These are phyloP conservation scores for Lordiphosa collinella DNA, from an alignment of 1,140 invertebrate species.

Conservation along the genomic window DNA sequence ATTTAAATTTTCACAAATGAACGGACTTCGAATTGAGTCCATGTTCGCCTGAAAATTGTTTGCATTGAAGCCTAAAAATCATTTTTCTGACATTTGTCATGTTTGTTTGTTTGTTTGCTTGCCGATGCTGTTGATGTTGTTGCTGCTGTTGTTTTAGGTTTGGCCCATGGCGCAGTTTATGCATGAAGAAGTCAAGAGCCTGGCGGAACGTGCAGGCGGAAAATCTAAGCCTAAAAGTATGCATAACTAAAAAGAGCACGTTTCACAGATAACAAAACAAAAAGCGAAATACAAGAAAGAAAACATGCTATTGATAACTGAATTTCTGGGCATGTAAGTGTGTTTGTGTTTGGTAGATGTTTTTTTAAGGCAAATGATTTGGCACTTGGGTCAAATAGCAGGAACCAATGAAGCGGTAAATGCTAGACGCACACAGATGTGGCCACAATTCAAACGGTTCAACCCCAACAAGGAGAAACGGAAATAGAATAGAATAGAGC, in stretches of 20 bases:
- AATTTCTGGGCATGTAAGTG: constrained; percentile 4
- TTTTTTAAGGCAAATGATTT: constrained; percentile 57
- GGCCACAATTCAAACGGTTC: background rate
- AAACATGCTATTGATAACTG: constrained; percentile 58
- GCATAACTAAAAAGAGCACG: constrained; percentile 73
- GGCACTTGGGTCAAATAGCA: constrained; percentile 1
- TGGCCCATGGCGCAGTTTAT: constrained; percentile 44
- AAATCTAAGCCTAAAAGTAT: constrained; percentile 66
- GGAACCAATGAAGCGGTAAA: constrained; percentile 29
- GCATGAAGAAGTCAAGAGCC: constrained; percentile 32
- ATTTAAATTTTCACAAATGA: no score
- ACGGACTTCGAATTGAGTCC: no score
- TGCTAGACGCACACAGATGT: constrained; percentile 31
- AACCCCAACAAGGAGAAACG: constrained; percentile 5
- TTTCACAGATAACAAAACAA: constrained; percentile 61
- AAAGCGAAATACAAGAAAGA: constrained; percentile 37
- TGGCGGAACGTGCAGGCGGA: constrained; percentile 43
- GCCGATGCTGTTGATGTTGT: constrained; percentile 1
- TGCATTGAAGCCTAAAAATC: constrained; percentile 37
- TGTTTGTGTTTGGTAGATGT: constrained; percentile 38
- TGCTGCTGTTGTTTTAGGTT: constrained; percentile 15
- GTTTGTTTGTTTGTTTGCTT: constrained; percentile 45
- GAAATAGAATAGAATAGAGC: no score
- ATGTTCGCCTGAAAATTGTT: background rate
- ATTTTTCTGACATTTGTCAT: constrained; percentile 58